These are phyloP conservation scores for Hemibagrus wyckioides DNA, from an alignment of 2,113 vertebrate genomes.

Conservation along the genomic window DNA sequence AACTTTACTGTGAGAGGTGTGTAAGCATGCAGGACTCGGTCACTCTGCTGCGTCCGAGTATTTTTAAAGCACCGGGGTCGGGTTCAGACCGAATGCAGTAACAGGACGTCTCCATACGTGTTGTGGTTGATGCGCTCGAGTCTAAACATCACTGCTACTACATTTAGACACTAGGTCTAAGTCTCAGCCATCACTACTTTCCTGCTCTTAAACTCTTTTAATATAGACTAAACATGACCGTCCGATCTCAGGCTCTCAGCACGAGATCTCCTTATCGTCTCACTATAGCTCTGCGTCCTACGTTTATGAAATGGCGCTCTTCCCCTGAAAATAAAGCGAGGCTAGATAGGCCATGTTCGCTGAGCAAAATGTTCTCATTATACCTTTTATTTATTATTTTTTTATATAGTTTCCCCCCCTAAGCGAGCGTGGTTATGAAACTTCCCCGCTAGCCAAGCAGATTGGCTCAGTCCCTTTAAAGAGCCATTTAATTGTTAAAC, in stretches of 20 bases:
- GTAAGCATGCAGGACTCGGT: too few relatives aligned
- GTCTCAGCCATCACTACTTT: neutral
- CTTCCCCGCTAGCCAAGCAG: slow-evolving; percentile 31
- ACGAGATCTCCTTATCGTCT: neutral
- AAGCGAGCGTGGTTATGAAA: slow-evolving; percentile 41
- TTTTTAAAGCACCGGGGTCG: too few relatives aligned
- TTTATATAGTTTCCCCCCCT: neutral
- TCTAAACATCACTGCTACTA: neutral
- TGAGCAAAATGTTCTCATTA: slow-evolving; percentile 49
- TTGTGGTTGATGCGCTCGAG: too few relatives aligned
- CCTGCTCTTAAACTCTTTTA: too few relatives aligned
- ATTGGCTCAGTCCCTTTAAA: slow-evolving; percentile 46
- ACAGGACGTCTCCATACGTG: too few relatives aligned
- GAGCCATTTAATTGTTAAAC: slow-evolving; percentile 52
- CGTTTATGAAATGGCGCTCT: neutral
- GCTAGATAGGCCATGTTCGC: slow-evolving; percentile 28
- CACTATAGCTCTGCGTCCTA: neutral
- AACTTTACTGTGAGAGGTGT: neutral
- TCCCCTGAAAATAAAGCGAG: neutral
- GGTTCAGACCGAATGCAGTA: too few relatives aligned
- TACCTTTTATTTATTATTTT: slow-evolving; percentile 9
- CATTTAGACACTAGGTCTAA: neutral
- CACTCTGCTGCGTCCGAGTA: too few relatives aligned
- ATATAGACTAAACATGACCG: too few relatives aligned
- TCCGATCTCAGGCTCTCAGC: too few relatives aligned